phyloP scores from a whole-genome alignment of 2,113 vertebrate species.

The Cinclus mexicanus region DNA sequence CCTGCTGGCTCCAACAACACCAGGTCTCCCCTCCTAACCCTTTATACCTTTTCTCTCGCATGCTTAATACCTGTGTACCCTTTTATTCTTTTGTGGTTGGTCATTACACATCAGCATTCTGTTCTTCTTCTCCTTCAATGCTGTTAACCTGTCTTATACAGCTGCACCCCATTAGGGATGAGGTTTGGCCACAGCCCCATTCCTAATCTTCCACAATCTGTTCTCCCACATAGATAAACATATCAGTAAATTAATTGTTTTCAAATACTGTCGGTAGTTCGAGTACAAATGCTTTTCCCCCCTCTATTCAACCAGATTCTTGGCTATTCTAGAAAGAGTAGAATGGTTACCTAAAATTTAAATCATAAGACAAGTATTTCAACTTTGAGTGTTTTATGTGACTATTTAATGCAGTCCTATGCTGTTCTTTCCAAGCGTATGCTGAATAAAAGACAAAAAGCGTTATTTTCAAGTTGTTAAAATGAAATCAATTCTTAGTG shows the following conservation, averaged over 20 bases:
- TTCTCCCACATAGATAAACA: not conserved
- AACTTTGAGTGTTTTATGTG: not conserved
- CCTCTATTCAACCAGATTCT: not conserved
- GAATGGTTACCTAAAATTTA: not conserved
- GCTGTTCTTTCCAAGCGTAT: not conserved
- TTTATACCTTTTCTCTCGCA: too few relatives aligned
- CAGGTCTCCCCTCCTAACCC: too few relatives aligned
- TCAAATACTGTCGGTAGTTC: not conserved
- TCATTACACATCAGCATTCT: too few relatives aligned
- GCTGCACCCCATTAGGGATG: too few relatives aligned
- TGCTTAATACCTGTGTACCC: too few relatives aligned
- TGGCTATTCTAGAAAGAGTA: not conserved
- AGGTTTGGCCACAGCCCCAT: too few relatives aligned
- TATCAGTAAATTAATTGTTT: not conserved
- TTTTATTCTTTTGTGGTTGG: too few relatives aligned
- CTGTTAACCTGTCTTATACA: too few relatives aligned
- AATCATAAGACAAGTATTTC: not conserved
- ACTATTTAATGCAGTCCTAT: not conserved
- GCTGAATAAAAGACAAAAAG: not conserved
- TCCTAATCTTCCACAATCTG: too few relatives aligned
- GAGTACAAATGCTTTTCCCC: not conserved
- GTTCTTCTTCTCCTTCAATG: too few relatives aligned
- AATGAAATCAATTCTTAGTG: not conserved
- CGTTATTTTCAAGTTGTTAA: not conserved
- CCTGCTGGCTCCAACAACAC: too few relatives aligned